Evolutionary conservation across 2,888 invertebrate species (phyloP).

Genomic region (Phrixothrix hirtus): DNA sequence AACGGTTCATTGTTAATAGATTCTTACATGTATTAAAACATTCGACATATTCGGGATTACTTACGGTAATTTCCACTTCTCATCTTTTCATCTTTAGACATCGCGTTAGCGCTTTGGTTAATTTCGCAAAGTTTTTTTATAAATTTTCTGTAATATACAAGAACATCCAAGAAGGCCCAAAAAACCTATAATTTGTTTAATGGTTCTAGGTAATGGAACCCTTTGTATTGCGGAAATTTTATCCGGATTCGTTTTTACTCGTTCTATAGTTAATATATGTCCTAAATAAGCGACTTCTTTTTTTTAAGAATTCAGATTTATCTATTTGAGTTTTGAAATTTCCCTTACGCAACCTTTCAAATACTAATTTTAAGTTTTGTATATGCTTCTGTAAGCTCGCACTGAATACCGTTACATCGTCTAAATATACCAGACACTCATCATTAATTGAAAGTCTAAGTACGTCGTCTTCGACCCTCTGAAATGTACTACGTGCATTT

Average conservation of each 20-base stretch:
- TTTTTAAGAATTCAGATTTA: too few relatives aligned
- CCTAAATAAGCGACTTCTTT: not conserved
- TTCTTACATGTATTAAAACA: too few relatives aligned
- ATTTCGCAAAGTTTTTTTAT: constrained; percentile 1
- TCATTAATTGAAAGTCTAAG: not conserved
- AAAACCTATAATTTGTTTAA: not conserved
- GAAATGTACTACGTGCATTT: constrained; percentile 33
- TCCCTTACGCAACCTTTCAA: not conserved
- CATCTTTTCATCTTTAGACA: not conserved
- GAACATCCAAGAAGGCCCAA: not conserved
- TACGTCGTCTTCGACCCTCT: constrained; percentile 28
- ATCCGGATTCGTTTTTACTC: not conserved
- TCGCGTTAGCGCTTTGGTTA: not conserved
- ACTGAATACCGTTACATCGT: not conserved
- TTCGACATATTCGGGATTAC: not conserved
- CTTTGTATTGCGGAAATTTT: not conserved
- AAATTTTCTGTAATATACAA: not conserved
- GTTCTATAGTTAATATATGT: not conserved
- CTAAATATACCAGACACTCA: too few relatives aligned
- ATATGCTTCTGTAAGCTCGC: too few relatives aligned
- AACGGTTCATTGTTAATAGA: too few relatives aligned
- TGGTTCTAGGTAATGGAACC: not conserved
- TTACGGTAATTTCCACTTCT: not conserved
- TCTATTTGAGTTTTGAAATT: not conserved
- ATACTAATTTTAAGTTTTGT: too few relatives aligned